These are phyloP conservation scores for Mustela lutreola DNA, from an alignment of 2,113 vertebrate species.

Conservation along the genomic window DNA sequence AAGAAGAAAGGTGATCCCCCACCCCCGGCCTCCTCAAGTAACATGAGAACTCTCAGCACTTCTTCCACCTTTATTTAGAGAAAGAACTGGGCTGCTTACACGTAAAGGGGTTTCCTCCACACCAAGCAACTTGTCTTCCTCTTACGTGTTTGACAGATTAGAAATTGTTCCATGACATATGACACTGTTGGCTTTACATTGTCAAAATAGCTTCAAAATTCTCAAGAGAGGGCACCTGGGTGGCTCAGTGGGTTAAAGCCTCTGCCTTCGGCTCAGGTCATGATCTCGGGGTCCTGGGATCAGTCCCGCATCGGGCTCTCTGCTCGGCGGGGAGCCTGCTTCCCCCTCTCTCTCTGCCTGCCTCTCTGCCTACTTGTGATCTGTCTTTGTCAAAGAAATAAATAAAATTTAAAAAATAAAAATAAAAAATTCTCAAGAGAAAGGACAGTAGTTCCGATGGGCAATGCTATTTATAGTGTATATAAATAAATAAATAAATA, in stretches of 20 bases:
- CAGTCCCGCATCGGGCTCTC: too few species aligned
- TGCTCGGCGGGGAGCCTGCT: too few species aligned
- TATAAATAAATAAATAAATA: not conserved
- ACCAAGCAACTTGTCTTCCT: not conserved
- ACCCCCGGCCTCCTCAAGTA: not conserved
- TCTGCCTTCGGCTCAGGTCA: too few species aligned
- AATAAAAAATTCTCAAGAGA: conserved; percentile 1
- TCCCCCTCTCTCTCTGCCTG: too few species aligned
- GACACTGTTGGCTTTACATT: not conserved
- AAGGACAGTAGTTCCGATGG: not conserved
- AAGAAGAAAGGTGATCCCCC: conserved; percentile 60
- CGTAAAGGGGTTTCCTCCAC: not conserved
- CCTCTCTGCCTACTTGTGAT: too few species aligned
- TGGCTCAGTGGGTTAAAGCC: too few species aligned
- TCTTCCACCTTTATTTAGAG: conserved; percentile 24
- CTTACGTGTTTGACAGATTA: not conserved
- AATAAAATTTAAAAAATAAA: too few species aligned
- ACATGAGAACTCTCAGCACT: not conserved
- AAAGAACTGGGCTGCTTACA: not conserved
- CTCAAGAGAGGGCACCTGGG: not conserved
- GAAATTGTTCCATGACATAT: not conserved
- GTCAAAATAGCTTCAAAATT: conserved; percentile 14
- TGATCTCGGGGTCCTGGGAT: too few species aligned
- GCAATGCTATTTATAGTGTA: not conserved
- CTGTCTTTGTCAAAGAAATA: too few species aligned